Evolutionary conservation across 2,888 invertebrate species (phyloP).

Genomic region (Ophioninae sp.): DNA sequence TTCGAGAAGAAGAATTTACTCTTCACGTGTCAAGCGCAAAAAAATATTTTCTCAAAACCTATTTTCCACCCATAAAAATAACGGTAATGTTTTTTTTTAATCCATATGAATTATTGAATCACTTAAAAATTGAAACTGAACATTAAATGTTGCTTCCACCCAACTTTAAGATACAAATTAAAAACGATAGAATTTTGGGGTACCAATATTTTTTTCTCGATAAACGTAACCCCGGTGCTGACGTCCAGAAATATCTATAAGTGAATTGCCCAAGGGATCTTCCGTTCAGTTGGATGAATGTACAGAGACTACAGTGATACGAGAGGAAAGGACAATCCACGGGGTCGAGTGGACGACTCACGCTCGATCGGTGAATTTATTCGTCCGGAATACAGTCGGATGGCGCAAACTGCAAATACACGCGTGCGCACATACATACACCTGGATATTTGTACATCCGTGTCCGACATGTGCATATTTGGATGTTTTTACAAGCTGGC

Average conservation of each 20-base stretch:
- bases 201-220: neutral
- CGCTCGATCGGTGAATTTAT: conserved; percentile 64
- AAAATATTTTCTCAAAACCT: neutral
- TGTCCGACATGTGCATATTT: neutral
- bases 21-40: neutral
- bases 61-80: neutral
- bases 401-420: conserved; percentile 43
- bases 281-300: conserved; percentile 10
- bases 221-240: neutral
- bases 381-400: conserved; percentile 62
- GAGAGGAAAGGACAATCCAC: conserved; percentile 55
- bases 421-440: conserved; percentile 25
- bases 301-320: neutral
- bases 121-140: too few relatives aligned
- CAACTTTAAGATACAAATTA: neutral
- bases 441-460: neutral
- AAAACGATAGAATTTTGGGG: neutral
- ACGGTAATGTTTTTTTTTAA: neutral
- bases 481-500: neutral
- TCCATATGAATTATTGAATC: too few relatives aligned
- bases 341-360: conserved; percentile 63
- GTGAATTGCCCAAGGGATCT: conserved; percentile 16
- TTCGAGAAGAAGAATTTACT: neutral
- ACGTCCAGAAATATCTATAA: conserved; percentile 26
- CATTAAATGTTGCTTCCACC: too few relatives aligned